Percentiles rank a stretch among this genome's conserved stretches.
Conservation (phyloP, 30 jellyfish, hydroid and myxozoan genomes). For the Catostylus mosaicus region DNA sequence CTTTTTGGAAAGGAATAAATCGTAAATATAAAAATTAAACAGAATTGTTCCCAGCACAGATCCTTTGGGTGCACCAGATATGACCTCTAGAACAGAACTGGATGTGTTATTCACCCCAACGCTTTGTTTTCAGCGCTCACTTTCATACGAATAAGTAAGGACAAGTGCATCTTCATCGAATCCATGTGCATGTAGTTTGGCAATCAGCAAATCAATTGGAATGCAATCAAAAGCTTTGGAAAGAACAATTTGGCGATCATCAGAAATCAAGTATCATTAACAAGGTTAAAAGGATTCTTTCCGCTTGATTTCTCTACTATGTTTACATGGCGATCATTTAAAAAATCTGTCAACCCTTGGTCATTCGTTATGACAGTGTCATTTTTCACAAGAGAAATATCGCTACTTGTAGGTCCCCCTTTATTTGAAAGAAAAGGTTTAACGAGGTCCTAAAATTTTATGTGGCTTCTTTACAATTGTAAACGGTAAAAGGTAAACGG, state of each 20-base stretch:
- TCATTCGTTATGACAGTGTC: constrained; percentile 3
- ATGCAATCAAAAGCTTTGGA: constrained; percentile 39
- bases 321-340: not conserved
- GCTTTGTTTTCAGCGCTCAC: constrained; percentile 19
- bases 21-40: no score
- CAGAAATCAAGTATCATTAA: not conserved
- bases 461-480: no score
- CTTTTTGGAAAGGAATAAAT: no score
- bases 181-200: constrained; percentile 44
- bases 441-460: constrained; percentile 41
- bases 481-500: no score
- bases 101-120: constrained; percentile 14
- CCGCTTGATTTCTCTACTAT: constrained; percentile 2
- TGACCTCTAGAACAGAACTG: constrained; percentile 44
- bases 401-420: constrained; percentile 9
- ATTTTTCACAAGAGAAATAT: constrained; percentile 6
- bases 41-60: no score
- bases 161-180: constrained; percentile 10
- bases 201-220: constrained; percentile 45
- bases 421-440: constrained; percentile 9
- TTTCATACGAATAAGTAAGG: constrained; percentile 12
- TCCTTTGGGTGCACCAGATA: constrained; percentile 65
- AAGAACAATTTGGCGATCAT: no score
- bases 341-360: not conserved
- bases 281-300: constrained; percentile 1